Percentiles rank a stretch among this genome's conserved stretches.
phyloP scores from a whole-genome alignment of 2,888 invertebrate species.

The Polylopha cassiicola region DNA sequence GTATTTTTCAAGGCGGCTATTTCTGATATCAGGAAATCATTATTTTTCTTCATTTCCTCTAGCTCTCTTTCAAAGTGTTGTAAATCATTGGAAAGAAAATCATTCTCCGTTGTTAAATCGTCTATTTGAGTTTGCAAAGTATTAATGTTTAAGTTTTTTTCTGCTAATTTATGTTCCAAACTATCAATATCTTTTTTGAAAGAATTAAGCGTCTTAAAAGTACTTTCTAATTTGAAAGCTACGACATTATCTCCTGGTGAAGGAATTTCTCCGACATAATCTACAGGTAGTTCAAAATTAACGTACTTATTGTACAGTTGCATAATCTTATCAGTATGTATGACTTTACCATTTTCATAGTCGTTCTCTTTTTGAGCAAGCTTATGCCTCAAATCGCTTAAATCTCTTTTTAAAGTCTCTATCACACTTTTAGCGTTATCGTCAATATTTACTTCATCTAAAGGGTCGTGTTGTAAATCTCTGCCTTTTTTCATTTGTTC shows the following conservation, averaged over 20 bases:
- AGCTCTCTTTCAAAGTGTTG: slow-evolving; percentile 78
- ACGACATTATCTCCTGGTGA: slow-evolving; percentile 55
- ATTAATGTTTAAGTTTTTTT: slow-evolving; percentile 72
- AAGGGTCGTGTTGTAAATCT: slow-evolving; percentile 46
- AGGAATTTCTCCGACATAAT: slow-evolving; percentile 67
- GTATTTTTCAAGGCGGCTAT: slow-evolving; percentile 79
- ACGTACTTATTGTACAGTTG: slow-evolving; percentile 67
- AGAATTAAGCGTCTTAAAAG: slow-evolving; percentile 74
- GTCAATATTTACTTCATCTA: slow-evolving; percentile 68
- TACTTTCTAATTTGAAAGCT: slow-evolving; percentile 68
- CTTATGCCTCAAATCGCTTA: slow-evolving; percentile 59
- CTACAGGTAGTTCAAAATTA: slow-evolving; percentile 67
- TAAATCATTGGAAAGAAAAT: slow-evolving; percentile 65
- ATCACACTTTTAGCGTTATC: slow-evolving; percentile 72
- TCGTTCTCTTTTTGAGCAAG: slow-evolving; percentile 48
- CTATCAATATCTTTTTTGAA: slow-evolving; percentile 78
- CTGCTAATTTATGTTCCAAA: slow-evolving; percentile 76
- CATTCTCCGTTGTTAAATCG: slow-evolving; percentile 70
- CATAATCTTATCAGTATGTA: slow-evolving; percentile 60
- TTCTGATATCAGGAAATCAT: slow-evolving; percentile 82
- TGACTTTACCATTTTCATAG: slow-evolving; percentile 39
- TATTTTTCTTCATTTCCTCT: slow-evolving; percentile 82
- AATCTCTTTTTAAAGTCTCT: slow-evolving; percentile 68
- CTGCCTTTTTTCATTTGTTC: slow-evolving; percentile 52
- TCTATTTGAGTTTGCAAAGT: slow-evolving; percentile 76